A percentile compares a stretch with the other conserved stretches of the same genome.
Conservation (phyloP, 2,888 invertebrate species). For the Latrodectus hesperus region DNA sequence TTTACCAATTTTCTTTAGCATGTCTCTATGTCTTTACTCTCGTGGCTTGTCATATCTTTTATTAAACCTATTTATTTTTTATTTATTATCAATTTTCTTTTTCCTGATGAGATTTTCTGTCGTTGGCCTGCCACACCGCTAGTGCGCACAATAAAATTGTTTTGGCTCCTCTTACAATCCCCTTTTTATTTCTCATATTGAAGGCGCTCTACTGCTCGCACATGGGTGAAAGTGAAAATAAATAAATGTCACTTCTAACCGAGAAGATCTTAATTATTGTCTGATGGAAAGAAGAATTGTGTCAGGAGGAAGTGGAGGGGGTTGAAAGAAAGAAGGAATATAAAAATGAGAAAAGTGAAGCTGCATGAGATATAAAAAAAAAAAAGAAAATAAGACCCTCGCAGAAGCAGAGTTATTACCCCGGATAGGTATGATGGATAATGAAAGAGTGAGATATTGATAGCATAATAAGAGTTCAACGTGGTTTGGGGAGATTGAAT, state of each 20-base stretch:
- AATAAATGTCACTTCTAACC: slow-evolving; percentile 29
- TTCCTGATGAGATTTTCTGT: too few relatives aligned
- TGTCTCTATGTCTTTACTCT: background rate
- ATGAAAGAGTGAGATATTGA: slow-evolving; percentile 18
- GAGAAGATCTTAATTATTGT: slow-evolving; percentile 16
- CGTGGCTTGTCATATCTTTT: slow-evolving; percentile 30
- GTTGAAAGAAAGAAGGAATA: background rate
- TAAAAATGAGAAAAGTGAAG: background rate
- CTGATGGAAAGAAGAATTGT: background rate
- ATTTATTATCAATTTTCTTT: too few relatives aligned
- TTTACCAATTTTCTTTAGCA: background rate
- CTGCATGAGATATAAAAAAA: background rate
- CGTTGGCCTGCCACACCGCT: background rate
- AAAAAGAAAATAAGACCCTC: background rate
- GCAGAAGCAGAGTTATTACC: slow-evolving; percentile 32
- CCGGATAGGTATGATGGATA: slow-evolving; percentile 18
- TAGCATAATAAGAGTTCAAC: background rate
- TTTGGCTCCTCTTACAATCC: background rate
- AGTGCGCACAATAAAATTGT: slow-evolving; percentile 7
- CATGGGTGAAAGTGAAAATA: background rate
- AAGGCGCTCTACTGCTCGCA: background rate
- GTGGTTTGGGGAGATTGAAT: too few relatives aligned
- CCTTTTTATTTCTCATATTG: background rate
- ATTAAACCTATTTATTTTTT: slow-evolving; percentile 10
- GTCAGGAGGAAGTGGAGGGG: background rate